Percentiles rank a stretch among this genome's conserved stretches.
phyloP scores from a whole-genome alignment of 2,797 vertebrate species.

The Enteromius afrohamiltoni region DNA sequence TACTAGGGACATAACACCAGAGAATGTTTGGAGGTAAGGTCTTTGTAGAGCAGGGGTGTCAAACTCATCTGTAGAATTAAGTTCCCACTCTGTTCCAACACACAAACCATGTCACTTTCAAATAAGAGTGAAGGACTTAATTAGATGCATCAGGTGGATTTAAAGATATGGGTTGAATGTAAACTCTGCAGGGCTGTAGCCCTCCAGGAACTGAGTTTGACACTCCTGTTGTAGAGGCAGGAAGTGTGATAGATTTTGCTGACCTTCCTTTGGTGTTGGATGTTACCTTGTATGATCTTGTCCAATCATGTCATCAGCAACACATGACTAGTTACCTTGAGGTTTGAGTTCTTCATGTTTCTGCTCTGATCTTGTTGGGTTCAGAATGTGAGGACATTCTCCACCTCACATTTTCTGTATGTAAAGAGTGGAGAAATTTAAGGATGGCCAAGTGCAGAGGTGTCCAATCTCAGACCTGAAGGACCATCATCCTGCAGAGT shows the following conservation, averaged over 20 bases:
- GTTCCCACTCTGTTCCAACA: not conserved
- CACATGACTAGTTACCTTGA: not conserved
- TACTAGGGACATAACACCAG: not conserved
- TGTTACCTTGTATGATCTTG: conserved; percentile 29
- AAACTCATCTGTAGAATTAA: not conserved
- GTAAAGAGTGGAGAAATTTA: not conserved
- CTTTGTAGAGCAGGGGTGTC: conserved; percentile 14
- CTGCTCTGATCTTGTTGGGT: not conserved
- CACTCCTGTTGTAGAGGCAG: not conserved
- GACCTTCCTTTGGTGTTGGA: conserved; percentile 34
- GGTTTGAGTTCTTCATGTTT: conserved; percentile 4
- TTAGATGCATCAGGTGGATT: not conserved
- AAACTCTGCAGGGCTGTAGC: not conserved
- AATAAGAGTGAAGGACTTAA: not conserved
- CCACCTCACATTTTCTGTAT: not conserved
- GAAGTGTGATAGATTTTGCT: conserved; percentile 39
- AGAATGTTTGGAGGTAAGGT: conserved; percentile 26
- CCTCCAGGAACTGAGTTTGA: not conserved
- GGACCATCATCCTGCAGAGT: not conserved
- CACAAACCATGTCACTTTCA: not conserved
- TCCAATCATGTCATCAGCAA: not conserved
- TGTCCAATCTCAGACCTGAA: not conserved
- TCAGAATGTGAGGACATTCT: not conserved
- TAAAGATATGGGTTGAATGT: not conserved
- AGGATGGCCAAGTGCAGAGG: not conserved